phyloP scores from a whole-genome alignment of 2,113 vertebrate genomes.

The Oreamnos americanus region DNA sequence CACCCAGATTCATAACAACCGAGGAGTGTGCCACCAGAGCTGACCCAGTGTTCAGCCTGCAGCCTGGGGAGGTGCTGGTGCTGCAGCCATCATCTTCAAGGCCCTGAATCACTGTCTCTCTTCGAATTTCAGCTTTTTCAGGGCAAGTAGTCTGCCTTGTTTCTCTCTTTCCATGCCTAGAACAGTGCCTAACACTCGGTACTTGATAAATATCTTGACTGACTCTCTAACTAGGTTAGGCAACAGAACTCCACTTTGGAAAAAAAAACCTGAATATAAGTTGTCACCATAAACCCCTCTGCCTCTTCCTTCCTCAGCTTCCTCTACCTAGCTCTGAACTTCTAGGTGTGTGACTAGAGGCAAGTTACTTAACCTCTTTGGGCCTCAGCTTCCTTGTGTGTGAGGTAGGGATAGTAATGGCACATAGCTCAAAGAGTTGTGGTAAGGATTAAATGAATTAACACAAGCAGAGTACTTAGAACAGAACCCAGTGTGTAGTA shows the following conservation, averaged over 20 bases:
- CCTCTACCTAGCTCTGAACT: not conserved
- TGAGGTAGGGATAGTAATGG: not conserved
- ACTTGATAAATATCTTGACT: not conserved
- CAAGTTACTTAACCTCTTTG: not conserved
- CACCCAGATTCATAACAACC: not conserved
- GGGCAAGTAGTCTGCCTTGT: not conserved
- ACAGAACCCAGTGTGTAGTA: not conserved
- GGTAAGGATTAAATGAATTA: not conserved
- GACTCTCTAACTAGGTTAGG: not conserved
- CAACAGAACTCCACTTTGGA: not conserved
- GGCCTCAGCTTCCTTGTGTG: not conserved
- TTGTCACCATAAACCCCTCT: not conserved
- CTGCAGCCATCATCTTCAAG: no score
- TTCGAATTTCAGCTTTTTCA: not conserved
- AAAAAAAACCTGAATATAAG: not conserved
- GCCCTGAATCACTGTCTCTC: not conserved
- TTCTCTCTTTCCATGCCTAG: not conserved
- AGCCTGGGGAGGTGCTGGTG: not conserved
- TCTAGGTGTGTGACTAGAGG: not conserved
- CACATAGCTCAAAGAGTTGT: not conserved
- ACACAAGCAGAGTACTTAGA: rapidly evolving
- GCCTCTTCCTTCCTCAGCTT: not conserved
- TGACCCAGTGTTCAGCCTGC: rapidly evolving
- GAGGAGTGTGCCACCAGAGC: not conserved
- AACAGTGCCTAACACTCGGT: not conserved